These are phyloP conservation scores for Elaphurus davidianus DNA, from an alignment of 2,113 vertebrate species.

Conservation along the genomic window DNA sequence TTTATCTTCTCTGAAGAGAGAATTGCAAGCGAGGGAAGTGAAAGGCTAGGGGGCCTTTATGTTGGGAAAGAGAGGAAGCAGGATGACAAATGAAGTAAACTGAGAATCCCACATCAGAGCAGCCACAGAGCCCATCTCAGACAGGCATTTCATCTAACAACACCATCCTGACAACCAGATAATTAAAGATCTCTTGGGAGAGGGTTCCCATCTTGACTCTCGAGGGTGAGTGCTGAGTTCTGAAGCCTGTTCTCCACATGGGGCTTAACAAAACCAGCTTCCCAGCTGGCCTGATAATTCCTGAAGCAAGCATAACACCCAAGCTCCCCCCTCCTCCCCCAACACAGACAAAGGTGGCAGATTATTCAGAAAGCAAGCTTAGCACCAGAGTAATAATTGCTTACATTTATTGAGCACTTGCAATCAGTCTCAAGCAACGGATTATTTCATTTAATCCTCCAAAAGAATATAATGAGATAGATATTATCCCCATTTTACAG, in stretches of 20 bases:
- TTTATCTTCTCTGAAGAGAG: conserved; percentile 17
- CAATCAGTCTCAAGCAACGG: background rate
- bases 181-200: conserved; percentile 58
- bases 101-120: conserved; percentile 63
- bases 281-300: conserved; percentile 63
- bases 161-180: conserved; percentile 41
- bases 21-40: background rate
- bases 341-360: background rate
- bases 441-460: background rate
- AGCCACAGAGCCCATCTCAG: background rate
- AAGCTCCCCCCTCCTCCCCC: background rate
- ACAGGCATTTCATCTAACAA: conserved; percentile 30
- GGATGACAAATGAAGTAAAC: conserved; percentile 44
- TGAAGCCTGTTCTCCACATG: conserved; percentile 36
- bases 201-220: background rate
- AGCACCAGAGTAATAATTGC: background rate
- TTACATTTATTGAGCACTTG: background rate
- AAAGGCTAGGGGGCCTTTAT: background rate
- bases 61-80: conserved; percentile 36
- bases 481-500: background rate
- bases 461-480: background rate
- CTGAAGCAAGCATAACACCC: background rate
- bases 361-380: background rate
- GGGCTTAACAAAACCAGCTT: conserved; percentile 26
- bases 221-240: background rate